Evolutionary conservation across 2,888 invertebrate genomes (phyloP).

Genomic region (Andricus quercusramuli): DNA sequence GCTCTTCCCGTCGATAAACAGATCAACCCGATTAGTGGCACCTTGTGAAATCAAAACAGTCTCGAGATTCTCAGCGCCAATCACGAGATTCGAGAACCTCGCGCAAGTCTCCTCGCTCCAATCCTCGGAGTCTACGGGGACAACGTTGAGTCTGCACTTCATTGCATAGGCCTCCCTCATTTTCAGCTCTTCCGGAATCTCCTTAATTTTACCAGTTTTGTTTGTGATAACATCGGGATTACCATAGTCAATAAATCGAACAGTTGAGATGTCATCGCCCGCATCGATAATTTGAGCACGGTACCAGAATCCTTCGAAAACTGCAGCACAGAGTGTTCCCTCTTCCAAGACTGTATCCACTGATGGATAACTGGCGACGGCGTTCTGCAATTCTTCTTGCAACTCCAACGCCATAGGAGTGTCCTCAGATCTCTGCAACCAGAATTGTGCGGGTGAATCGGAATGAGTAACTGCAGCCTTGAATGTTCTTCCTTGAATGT

Average conservation of each 20-base stretch:
- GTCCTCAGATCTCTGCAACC: slow-evolving; percentile 84
- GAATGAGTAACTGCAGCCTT: slow-evolving; percentile 84
- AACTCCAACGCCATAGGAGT: slow-evolving; percentile 81
- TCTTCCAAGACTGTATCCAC: slow-evolving; percentile 81
- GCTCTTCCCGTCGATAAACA: slow-evolving; percentile 72
- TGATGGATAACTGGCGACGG: slow-evolving; percentile 79
- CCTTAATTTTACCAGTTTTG: slow-evolving; percentile 82
- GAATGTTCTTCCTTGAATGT: slow-evolving; percentile 65
- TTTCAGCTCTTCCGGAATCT: slow-evolving; percentile 82
- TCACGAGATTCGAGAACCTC: slow-evolving; percentile 78
- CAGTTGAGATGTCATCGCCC: slow-evolving; percentile 87
- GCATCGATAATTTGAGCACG: slow-evolving; percentile 92
- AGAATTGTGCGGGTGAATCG: slow-evolving; percentile 89
- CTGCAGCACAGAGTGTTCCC: slow-evolving; percentile 86
- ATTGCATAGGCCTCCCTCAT: slow-evolving; percentile 81
- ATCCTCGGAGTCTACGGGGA: slow-evolving; percentile 83
- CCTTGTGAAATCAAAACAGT: slow-evolving; percentile 71
- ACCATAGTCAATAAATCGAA: slow-evolving; percentile 89
- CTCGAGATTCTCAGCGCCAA: slow-evolving; percentile 50
- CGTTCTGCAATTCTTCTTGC: slow-evolving; percentile 84
- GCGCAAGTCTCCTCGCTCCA: slow-evolving; percentile 83
- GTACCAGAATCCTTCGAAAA: slow-evolving; percentile 95
- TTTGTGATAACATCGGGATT: slow-evolving; percentile 88
- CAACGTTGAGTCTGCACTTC: slow-evolving; percentile 85
- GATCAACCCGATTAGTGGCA: slow-evolving; percentile 73